Base-by-base conservation (phyloP, 2,888 invertebrate species). In the Drosophila kuntzei region DNA sequence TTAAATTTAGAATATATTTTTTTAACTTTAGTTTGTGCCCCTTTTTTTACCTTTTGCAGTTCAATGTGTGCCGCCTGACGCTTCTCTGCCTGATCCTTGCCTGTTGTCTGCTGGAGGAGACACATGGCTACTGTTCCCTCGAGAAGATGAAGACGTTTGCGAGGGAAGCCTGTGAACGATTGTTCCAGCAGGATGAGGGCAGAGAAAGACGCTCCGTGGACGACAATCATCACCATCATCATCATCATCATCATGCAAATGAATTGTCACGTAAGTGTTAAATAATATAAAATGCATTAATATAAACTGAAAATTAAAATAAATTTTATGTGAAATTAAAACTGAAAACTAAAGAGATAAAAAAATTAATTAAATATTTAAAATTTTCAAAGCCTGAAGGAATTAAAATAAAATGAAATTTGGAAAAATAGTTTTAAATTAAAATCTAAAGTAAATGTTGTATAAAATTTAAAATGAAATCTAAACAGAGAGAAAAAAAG, bases 121-220 rank as follows among this genome's bases (percentile, higher is more conserved):
- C 82, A 3, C 69, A 78, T 9, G 87, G 82, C 2, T 83, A 65
- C 32, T 91, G 91, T 58, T 91, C 92, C 6, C 63, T 91, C 76
- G 92, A 91, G 43, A 83, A 80, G 25, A 91, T 91, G 91, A 92
- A 89, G 46, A 79, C 73, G 36, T 83, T 76, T 20, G 91, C 91
- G 0, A 86, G 90, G 76, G 90, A 92, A 62, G 91, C 91, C 0
- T 91, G 91, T 43, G 91, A 92, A 62, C 89, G 89, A 46, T 64
- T 91, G 0, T 92, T 90, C 39, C 74, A 76, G 49, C 76, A 76
- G 62, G 90, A 91, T 20, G 92, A 91, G 53, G 76, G 79, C 11
- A 57, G 91, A 50, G 89, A 85, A 11, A 82, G 84, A 37, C 89
- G 91, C 3, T 90, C 91, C 22, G 72, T 88, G 25, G 88, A 70